Evolutionary conservation across 92 coral and sea anemone species (phyloP), one percentile per base, ranked within the genome.

Genomic region (Porites evermanni): DNA sequence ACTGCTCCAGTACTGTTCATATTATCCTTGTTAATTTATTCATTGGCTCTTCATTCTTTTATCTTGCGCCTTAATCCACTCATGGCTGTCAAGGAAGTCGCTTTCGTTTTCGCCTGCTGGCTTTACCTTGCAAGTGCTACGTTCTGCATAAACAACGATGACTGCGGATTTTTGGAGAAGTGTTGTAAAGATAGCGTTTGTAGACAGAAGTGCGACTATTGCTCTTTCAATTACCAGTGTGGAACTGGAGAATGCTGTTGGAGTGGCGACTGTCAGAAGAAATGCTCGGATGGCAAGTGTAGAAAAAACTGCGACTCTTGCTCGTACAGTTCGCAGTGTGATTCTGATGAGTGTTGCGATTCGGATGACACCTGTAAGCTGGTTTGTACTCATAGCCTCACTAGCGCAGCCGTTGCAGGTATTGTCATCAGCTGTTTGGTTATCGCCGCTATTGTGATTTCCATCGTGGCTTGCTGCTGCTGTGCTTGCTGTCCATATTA

Each of bases 401-500:
- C 44, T 18, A 59, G 16, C 0, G 72, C 32, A 17, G 56, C 53
- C 17, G 38, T 81, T 14, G 77, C 72, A 6, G 86, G 86, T n/a
- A 63, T 23, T 26, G 32, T 77, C 23, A 10, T 70, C 59, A 16
- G 26, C 69, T 53, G 52, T 18, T 47, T 79, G 50, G 65, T 23
- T 23, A 16, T 79, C 50, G 71, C 58, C 53, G 61, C 47, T 29
- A 32, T 81, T 7, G 50, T 81, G 5, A 12, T 58, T 59, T 70
- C 61, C 7, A 2, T 81, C 12, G 78, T 60, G 38, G 18, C 70
- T 19, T 81, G 78, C 20, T 71, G 12, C 18, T 81, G 44, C 16
- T 81, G 86, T 70, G 78, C 70, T n/a, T 70, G 86, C 7, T 81
- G 86, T 16, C 86, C 86, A 32, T 70, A 2, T 20, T 81, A 81